Evolutionary conservation across 2,113 vertebrate genomes (phyloP).

Genomic region (Furnarius figulus): DNA sequence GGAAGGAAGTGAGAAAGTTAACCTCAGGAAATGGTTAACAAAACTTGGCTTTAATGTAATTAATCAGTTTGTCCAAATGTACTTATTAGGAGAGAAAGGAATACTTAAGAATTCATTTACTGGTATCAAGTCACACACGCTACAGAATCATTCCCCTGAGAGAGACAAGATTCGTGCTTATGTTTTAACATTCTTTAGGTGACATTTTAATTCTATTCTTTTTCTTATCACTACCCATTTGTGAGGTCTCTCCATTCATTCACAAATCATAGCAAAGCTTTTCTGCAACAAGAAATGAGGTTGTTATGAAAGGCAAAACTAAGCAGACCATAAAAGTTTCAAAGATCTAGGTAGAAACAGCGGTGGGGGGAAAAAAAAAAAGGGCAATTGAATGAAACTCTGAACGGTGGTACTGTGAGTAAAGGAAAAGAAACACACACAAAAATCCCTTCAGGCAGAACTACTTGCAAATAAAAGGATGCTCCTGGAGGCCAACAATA

Average conservation of each 20-base stretch:
- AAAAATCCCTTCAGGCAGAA: background rate
- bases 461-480: background rate
- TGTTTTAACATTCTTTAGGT: background rate
- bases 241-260: background rate
- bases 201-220: background rate
- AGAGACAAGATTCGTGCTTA: background rate
- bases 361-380: too few species aligned
- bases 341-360: background rate
- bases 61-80: background rate
- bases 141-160: background rate
- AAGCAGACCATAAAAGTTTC: background rate
- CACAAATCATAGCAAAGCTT: background rate
- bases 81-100: background rate
- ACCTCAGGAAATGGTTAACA: background rate
- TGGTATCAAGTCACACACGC: background rate
- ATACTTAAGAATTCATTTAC: background rate
- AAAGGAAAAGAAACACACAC: background rate
- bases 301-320: background rate
- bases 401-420: background rate
- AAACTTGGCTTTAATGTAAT: background rate
- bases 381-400: background rate
- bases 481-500: background rate
- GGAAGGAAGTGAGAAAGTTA: background rate
- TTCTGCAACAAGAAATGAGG: background rate
- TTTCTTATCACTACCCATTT: background rate